phyloP scores from a whole-genome alignment of 2,888 invertebrate species.

The Hesperia comma region DNA sequence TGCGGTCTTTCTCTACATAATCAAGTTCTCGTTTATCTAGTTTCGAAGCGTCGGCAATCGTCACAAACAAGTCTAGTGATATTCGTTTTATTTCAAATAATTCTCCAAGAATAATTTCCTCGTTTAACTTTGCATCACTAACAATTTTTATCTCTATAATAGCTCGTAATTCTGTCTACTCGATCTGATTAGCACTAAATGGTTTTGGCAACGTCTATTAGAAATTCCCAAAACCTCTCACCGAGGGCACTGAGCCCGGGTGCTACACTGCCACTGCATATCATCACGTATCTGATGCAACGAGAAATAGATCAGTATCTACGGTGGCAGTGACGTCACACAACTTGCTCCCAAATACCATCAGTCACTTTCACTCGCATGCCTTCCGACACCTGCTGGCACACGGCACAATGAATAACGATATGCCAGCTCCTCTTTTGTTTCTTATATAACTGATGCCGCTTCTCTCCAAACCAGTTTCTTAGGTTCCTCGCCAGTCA shows the following conservation, averaged over 20 bases:
- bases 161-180: not conserved
- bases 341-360: conserved; percentile 70
- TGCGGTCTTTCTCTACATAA: not conserved
- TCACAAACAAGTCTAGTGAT: not conserved
- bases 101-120: not conserved
- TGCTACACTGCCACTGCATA: conserved; percentile 13
- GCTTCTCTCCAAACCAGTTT: conserved; percentile 28
- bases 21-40: not conserved
- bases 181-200: not conserved
- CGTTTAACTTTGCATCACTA: not conserved
- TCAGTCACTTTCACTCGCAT: conserved; percentile 77
- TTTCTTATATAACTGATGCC: conserved; percentile 44
- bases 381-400: conserved; percentile 48
- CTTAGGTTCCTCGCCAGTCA: conserved; percentile 26
- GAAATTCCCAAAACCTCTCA: not conserved
- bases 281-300: conserved; percentile 29
- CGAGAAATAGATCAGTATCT: conserved; percentile 38
- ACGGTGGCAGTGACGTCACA: conserved; percentile 62
- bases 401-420: conserved; percentile 40
- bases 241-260: not conserved
- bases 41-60: not conserved
- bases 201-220: not conserved
- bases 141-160: not conserved
- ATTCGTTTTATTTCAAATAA: not conserved
- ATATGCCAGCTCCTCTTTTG: conserved; percentile 46